phyloP scores from a whole-genome alignment of 2,113 vertebrate species.

The Chionodraco myersi region DNA sequence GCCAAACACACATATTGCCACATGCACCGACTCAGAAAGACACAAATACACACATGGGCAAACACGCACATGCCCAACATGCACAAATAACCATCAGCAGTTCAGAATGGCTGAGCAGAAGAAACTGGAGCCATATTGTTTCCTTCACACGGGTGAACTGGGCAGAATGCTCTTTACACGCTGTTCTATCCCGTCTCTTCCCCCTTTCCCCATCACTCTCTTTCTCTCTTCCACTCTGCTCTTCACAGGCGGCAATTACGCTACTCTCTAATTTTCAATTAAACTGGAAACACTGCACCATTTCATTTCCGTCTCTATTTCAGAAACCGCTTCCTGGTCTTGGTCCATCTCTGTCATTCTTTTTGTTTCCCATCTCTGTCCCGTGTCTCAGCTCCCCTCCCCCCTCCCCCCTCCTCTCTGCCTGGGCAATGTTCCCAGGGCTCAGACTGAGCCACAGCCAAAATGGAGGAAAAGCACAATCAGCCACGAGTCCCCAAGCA shows the following conservation, averaged over 20 bases:
- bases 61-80: conserved; percentile 34
- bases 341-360: conserved; percentile 65
- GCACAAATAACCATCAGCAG: conserved; percentile 69
- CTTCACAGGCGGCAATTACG: conserved; percentile 51
- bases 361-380: conserved; percentile 75
- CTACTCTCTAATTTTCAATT: conserved; percentile 70
- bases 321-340: conserved; percentile 74
- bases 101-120: conserved; percentile 69
- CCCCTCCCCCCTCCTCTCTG: conserved; percentile 33
- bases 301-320: conserved; percentile 76
- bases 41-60: conserved; percentile 43
- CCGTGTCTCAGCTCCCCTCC: conserved; percentile 45
- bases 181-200: conserved; percentile 68
- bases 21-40: conserved; percentile 28
- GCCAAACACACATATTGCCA: conserved; percentile 42
- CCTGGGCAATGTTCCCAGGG: conserved; percentile 76
- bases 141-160: conserved; percentile 73
- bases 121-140: conserved; percentile 78
- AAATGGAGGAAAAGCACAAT: conserved; percentile 83
- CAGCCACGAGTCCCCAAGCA: conserved; percentile 72
- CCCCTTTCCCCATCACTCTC: conserved; percentile 56
- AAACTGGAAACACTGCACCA: conserved; percentile 62
- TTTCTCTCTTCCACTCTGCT: conserved; percentile 53
- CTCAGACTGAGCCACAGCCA: conserved; percentile 76
- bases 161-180: conserved; percentile 73